phyloP scores from a whole-genome alignment of 2,797 vertebrate species.

The Sebastes taczanowskii region DNA sequence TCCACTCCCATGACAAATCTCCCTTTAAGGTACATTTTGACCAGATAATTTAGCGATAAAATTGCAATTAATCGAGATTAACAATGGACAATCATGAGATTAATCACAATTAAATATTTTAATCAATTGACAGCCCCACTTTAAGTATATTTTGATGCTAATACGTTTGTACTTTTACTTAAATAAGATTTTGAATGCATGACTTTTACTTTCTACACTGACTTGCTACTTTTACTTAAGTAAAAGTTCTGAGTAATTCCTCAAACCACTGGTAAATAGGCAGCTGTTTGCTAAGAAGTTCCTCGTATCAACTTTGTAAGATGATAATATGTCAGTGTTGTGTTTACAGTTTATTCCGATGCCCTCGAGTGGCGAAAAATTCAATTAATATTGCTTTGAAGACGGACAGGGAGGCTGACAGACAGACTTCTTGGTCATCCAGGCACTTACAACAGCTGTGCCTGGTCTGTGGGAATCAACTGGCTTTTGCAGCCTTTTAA shows the following conservation, averaged over 20 bases:
- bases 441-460: conserved; percentile 41
- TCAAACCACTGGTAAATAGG: not conserved
- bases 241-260: no score
- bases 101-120: no score
- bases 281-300: not conserved
- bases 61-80: no score
- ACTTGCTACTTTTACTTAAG: no score
- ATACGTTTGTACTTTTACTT: no score
- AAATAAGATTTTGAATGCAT: no score
- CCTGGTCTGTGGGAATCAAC: conserved; percentile 30
- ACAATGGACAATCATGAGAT: accelerated
- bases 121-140: no score
- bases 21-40: no score
- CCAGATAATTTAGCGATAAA: no score
- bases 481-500: conserved; percentile 35
- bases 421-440: conserved; percentile 18
- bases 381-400: not conserved
- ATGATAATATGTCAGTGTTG: not conserved
- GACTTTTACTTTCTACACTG: no score
- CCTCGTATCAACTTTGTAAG: not conserved
- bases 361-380: not conserved
- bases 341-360: not conserved
- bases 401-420: not conserved
- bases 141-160: no score
- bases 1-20: no score